Evolutionary conservation across 2,888 invertebrate genomes (phyloP).

Genomic region (Drosophila picticornis): DNA sequence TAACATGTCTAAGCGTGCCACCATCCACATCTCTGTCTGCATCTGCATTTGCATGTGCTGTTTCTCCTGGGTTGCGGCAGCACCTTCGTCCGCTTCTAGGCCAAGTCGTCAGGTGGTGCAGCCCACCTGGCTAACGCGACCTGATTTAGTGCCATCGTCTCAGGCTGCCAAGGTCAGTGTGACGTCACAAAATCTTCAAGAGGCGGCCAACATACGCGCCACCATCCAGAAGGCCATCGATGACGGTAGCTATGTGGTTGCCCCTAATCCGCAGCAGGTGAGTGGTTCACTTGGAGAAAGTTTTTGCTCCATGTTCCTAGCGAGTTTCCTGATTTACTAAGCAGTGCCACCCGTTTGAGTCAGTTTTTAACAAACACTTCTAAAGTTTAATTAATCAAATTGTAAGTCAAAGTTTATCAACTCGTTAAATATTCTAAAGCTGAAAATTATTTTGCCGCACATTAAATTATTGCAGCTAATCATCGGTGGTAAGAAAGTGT

Average conservation of each 20-base stretch:
- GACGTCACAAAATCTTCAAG: conserved; percentile 62
- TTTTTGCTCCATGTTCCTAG: background rate
- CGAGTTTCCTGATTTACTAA: too few species aligned
- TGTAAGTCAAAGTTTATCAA: background rate
- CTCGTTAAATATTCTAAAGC: background rate
- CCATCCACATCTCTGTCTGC: background rate
- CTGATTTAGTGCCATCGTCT: conserved; percentile 1
- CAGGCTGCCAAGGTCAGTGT: conserved; percentile 58
- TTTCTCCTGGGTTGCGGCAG: background rate
- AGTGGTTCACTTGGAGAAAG: conserved; percentile 7
- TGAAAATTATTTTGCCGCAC: background rate
- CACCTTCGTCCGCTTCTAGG: background rate
- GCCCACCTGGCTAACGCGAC: conserved; percentile 68
- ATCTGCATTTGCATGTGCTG: conserved; percentile 2
- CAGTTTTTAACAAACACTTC: background rate
- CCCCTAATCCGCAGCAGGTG: conserved; percentile 64
- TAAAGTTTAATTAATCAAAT: background rate
- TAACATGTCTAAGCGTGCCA: conserved; percentile 18
- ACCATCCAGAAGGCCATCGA: conserved; percentile 72
- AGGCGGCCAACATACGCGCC: conserved; percentile 67
- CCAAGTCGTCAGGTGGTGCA: conserved; percentile 70
- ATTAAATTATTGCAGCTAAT: background rate
- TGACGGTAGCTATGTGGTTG: conserved; percentile 67
- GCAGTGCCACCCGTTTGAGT: too few species aligned
- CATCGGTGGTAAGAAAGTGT: background rate